phyloP scores from a whole-genome alignment of 2,888 invertebrate genomes.

The Norana najaformis region DNA sequence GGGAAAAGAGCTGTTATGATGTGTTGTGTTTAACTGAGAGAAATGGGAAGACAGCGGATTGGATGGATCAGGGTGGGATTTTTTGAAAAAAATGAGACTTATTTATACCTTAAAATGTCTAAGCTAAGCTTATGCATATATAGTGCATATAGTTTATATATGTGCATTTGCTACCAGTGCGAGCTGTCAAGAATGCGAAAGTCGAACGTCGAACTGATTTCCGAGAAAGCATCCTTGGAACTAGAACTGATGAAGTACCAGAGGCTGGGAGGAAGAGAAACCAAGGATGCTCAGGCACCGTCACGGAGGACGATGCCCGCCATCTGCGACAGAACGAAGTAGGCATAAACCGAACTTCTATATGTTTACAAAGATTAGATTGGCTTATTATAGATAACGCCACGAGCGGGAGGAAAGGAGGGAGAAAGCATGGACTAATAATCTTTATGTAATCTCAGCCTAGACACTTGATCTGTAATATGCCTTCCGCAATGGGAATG shows the following conservation, averaged over 20 bases:
- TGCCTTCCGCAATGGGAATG: too few species aligned
- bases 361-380: neutral
- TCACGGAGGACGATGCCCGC: neutral
- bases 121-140: neutral
- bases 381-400: neutral
- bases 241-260: neutral
- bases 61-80: too few species aligned
- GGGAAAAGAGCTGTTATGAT: too few species aligned
- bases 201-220: neutral
- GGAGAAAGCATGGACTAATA: neutral
- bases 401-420: neutral
- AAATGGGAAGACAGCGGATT: too few species aligned
- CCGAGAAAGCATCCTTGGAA: constrained; percentile 8
- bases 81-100: too few species aligned
- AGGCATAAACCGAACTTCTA: neutral
- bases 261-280: neutral
- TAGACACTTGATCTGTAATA: too few species aligned
- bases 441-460: too few species aligned
- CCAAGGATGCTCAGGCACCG: neutral
- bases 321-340: neutral
- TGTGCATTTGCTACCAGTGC: neutral
- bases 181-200: neutral
- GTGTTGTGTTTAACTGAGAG: too few species aligned
- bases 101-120: too few species aligned
- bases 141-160: neutral